Base-by-base conservation (phyloP, 92 coral and sea anemone species). In the Pocillopora meandrina region DNA sequence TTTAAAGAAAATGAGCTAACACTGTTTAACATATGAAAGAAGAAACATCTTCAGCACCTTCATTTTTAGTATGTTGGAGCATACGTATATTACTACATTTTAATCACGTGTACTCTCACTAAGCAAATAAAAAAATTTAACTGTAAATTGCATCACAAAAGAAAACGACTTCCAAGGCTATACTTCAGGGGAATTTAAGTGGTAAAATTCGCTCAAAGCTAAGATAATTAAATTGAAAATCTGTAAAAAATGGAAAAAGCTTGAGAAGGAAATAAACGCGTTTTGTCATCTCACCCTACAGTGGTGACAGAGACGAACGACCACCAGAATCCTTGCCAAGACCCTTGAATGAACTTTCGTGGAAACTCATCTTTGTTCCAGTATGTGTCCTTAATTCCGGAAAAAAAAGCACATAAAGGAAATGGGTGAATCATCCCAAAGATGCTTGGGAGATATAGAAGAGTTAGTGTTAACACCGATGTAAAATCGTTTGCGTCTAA, bases 251-350 rank as follows among this genome's bases (percentile, higher is more conserved):
- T 52, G 0, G 8, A 42, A 16, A 1, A 15, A 60, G 11, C 2
- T 9, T 34, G 16, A n/a, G 10, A 19, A 52, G 31, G 55, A n/a
- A 36, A 15, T 2, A 57, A 56, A 23, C 18, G 18, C 33, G 26
- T 16, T 8, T 36, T 9, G 9, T 35, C 0, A 23, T 16, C 90
- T 31, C 81, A 86, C 90, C 90, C 90, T 3, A 86, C 90, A 5
- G 90, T 86, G 15, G 90, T 86, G 81, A 86, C 81, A 23, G 90
- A 86, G 65, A 86, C 76, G 56, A 79, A 86, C 23, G 90, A 86
- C 90, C 90, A 86, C 90, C 90, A 80, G 69, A 86, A 86, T 60
- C 90, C 90, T 72, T 80, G 81, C 90, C 86, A 86, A 11, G 90
- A 87, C 19, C 86, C 90, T 75, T 61, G 65, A 67, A 82, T 19